Evolutionary conservation across 2,113 vertebrate genomes (phyloP).

Genomic region (Oplegnathus fasciatus): DNA sequence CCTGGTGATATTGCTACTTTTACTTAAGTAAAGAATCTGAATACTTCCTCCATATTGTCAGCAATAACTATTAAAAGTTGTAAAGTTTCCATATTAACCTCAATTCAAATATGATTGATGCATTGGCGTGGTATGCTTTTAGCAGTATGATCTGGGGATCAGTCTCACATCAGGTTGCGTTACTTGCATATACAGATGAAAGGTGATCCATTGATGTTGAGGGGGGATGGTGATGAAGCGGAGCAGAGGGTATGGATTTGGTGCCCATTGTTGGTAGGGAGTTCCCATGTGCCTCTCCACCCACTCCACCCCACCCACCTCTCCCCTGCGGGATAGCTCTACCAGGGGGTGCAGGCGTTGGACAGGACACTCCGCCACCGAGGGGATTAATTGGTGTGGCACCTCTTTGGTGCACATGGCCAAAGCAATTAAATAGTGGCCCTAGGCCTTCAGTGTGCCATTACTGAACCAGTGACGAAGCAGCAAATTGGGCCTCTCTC

Average conservation of each 20-base stretch:
- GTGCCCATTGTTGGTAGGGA: conserved; percentile 57
- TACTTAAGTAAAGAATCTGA: neutral
- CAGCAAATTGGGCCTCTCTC: conserved; percentile 69
- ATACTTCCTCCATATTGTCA: neutral
- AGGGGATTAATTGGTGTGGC: conserved; percentile 83
- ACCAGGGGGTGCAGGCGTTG: conserved; percentile 66
- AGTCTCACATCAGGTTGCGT: conserved; percentile 13
- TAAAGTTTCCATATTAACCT: neutral
- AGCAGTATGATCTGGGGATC: conserved; percentile 3
- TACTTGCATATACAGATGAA: conserved; percentile 53
- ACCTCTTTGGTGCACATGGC: conserved; percentile 78
- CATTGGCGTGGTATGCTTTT: conserved; percentile 1
- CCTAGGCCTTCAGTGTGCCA: conserved; percentile 74
- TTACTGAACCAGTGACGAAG: conserved; percentile 74
- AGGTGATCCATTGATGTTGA: conserved; percentile 58
- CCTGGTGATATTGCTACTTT: neutral
- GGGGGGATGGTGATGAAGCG: conserved; percentile 20
- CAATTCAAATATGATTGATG: conserved; percentile 24
- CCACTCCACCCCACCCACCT: conserved; percentile 46
- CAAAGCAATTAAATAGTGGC: conserved; percentile 84
- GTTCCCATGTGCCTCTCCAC: conserved; percentile 53
- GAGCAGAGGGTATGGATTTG: conserved; percentile 62
- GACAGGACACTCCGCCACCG: conserved; percentile 57
- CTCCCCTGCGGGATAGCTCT: conserved; percentile 65
- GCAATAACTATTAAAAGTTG: neutral